Conservation (phyloP, 2,113 vertebrate species). For the Leptosomus discolor region DNA sequence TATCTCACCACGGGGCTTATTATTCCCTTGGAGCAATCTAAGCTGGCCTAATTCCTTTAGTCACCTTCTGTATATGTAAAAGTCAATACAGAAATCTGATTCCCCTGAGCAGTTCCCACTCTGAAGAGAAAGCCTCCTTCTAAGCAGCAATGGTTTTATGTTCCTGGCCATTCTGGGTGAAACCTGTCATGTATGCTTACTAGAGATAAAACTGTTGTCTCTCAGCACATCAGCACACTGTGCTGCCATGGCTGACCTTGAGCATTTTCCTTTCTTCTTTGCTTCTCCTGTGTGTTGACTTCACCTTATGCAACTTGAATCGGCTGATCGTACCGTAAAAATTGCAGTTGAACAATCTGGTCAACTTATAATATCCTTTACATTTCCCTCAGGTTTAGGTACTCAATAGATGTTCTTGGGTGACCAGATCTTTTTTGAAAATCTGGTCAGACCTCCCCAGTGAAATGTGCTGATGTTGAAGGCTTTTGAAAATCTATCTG, state of each 20-base stretch:
- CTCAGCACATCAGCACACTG: neutral
- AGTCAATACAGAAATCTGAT: neutral
- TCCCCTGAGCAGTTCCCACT: neutral
- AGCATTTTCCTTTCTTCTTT: neutral
- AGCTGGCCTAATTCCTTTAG: conserved; percentile 21
- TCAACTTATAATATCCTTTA: neutral
- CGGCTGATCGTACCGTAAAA: neutral
- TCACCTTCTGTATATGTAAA: conserved; percentile 10
- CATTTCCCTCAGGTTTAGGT: neutral
- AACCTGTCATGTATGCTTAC: neutral
- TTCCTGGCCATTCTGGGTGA: neutral
- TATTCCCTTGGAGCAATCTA: neutral
- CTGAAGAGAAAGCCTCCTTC: neutral
- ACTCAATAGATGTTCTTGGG: neutral
- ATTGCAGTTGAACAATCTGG: neutral
- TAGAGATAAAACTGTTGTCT: neutral
- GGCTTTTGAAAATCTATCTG: neutral
- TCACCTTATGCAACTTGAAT: neutral
- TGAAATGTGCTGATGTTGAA: neutral
- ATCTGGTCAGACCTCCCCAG: neutral
- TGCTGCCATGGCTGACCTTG: neutral
- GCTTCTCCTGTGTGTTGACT: neutral
- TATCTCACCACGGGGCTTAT: neutral
- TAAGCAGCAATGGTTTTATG: neutral
- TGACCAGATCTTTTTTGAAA: neutral